Base-by-base conservation (phyloP, 2,113 vertebrate genomes). In the Pungitius pungitius region DNA sequence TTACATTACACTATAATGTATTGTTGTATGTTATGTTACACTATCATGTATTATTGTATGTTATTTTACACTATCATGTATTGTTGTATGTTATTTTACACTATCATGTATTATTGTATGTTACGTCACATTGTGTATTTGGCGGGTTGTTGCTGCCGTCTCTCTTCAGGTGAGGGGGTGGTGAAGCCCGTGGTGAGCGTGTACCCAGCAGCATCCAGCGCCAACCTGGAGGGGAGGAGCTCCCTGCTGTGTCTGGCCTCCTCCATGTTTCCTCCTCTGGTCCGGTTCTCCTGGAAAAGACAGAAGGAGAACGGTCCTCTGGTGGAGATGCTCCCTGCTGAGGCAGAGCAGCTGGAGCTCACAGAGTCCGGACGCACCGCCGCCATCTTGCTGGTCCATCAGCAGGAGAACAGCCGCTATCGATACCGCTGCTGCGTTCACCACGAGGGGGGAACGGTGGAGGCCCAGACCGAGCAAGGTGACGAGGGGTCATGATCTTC, bases 181-280 rank as follows among this genome's bases (percentile, higher is more conserved):
- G 54, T 56, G 74, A 60, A 73, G 58, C 81, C 85, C 0, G 20
- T 47, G 81, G 77, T 85, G 63, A 73, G 26, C 27, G 59, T 79
- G 60, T 85, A 74, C 65, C 64, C 65, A 9, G 65, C 60, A 70
- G 73, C 68, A 42, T 35, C 63, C 73, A 20, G 20, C 33, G 58
- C 13, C 30, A n/a, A 45, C 37, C 76, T 39, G 56, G 35, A 58
- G 67, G 72, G 39, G 56, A 52, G 3, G 35, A 83, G 57, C 52
- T 17, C 42, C 57, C 81, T 79, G 56, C 67, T 83, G 57, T 83
- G 76, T 63, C 7, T 75, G 72, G 81, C 81, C 56, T 72, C 76
- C 33, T 15, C 0, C 63, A 83, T 80, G 81, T 39, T 27, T 75
- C 81, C 81, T 79, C 72, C 81, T 76, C 17, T 39, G 72, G 81